phyloP scores from a whole-genome alignment of 2,888 invertebrate species.

The Polyommatus icarus region DNA sequence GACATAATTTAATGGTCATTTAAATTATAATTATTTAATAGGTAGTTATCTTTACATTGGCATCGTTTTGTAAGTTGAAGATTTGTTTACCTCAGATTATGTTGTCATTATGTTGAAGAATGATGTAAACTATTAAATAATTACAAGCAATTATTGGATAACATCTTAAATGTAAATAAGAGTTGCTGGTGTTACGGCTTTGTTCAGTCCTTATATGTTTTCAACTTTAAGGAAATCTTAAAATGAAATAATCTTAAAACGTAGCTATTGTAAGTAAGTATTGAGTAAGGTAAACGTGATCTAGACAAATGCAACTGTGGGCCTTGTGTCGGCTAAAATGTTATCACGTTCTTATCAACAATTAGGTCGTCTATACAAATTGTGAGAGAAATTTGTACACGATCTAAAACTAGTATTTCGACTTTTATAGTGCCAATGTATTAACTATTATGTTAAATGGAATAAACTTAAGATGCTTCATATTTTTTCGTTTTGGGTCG shows the following conservation, averaged over 20 bases:
- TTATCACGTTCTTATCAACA: slow-evolving; percentile 29
- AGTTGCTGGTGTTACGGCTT: not conserved
- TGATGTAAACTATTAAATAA: slow-evolving; percentile 28
- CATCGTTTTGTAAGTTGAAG: slow-evolving; percentile 17
- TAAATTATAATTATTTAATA: not conserved
- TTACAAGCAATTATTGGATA: slow-evolving; percentile 25
- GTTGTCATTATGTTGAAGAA: slow-evolving; percentile 25
- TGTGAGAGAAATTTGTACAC: slow-evolving; percentile 19
- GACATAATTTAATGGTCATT: not conserved
- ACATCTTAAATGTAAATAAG: slow-evolving; percentile 11
- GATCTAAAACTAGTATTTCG: not conserved
- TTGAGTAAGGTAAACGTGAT: slow-evolving; percentile 25
- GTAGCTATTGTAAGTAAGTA: slow-evolving; percentile 21
- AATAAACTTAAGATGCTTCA: too few species aligned
- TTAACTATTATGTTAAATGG: not conserved
- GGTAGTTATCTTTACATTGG: not conserved
- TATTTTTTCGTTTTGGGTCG: too few species aligned
- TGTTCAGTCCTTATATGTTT: not conserved
- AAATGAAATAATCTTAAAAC: slow-evolving; percentile 7
- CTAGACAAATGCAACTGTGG: slow-evolving; percentile 2
- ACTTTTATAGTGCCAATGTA: not conserved
- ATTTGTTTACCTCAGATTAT: slow-evolving; percentile 19
- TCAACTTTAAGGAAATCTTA: not conserved
- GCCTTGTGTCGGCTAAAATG: slow-evolving; percentile 32
- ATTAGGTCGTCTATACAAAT: slow-evolving; percentile 25